Evolutionary conservation across 2,888 invertebrate species (phyloP).

Genomic region (Ectemnius continuus): DNA sequence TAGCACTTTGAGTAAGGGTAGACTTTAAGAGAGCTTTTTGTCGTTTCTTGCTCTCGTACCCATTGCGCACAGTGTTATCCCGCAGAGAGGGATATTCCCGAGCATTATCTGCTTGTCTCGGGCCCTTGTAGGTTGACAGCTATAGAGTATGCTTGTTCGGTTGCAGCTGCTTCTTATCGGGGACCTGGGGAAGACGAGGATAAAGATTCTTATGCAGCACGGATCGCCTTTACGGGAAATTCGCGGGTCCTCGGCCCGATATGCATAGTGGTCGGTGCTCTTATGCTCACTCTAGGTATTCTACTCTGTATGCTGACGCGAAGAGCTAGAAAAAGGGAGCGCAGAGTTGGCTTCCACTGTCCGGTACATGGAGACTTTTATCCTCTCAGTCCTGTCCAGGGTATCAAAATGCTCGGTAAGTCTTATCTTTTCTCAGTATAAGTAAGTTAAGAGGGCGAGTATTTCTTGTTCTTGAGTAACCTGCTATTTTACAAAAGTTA

Average conservation of each 20-base stretch:
- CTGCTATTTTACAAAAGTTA: too few relatives aligned
- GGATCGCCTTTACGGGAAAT: slow-evolving; percentile 87
- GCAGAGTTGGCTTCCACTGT: slow-evolving; percentile 87
- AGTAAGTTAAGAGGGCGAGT: too few relatives aligned
- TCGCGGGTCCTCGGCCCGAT: slow-evolving; percentile 86
- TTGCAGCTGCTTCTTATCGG: slow-evolving; percentile 84
- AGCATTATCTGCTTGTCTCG: too few relatives aligned
- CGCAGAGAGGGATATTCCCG: too few relatives aligned
- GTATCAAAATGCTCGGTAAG: slow-evolving; percentile 73
- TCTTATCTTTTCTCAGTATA: slow-evolving; percentile 1
- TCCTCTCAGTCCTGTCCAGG: slow-evolving; percentile 84
- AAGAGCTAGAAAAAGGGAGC: slow-evolving; percentile 83
- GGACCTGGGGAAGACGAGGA: slow-evolving; percentile 86
- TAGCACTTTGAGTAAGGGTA: too few relatives aligned
- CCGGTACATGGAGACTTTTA: slow-evolving; percentile 89
- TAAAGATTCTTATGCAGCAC: slow-evolving; percentile 85
- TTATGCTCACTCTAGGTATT: slow-evolving; percentile 85
- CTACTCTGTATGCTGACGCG: slow-evolving; percentile 84
- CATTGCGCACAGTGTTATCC: too few relatives aligned
- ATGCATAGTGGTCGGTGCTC: slow-evolving; percentile 86
- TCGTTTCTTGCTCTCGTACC: too few relatives aligned
- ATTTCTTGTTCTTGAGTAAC: too few relatives aligned
- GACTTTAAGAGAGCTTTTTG: too few relatives aligned
- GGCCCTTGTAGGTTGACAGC: not conserved
- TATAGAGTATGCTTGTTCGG: not conserved